Percentiles rank a stretch among this genome's conserved stretches.
Conservation (phyloP, 1,140 invertebrate species). For the Alviniconcha marisindica region DNA sequence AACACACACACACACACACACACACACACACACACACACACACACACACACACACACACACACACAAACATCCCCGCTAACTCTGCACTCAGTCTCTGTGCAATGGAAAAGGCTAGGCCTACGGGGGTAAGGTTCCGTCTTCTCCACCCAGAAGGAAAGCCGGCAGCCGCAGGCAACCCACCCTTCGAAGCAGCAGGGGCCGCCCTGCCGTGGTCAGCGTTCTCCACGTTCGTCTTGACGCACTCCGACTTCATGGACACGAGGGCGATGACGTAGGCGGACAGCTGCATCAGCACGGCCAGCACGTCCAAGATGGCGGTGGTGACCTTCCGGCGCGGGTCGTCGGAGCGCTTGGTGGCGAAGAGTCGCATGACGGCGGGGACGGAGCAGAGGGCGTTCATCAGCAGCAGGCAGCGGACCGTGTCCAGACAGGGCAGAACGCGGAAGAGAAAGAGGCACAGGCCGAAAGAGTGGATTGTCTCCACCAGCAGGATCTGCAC, state of each 20-base stretch:
- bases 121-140: too few relatives aligned
- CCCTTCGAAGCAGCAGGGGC: neutral
- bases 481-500: conserved; percentile 83
- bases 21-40: neutral
- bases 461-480: conserved; percentile 89
- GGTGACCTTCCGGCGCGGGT: conserved; percentile 46
- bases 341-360: conserved; percentile 54
- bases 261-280: conserved; percentile 52
- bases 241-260: conserved; percentile 55
- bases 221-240: conserved; percentile 17
- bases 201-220: neutral
- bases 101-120: too few relatives aligned
- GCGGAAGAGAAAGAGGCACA: conserved; percentile 89
- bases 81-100: too few relatives aligned
- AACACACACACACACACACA: neutral
- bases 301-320: conserved; percentile 55
- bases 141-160: too few relatives aligned
- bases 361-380: conserved; percentile 81
- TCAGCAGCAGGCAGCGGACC: conserved; percentile 94
- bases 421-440: conserved; percentile 94
- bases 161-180: too few relatives aligned
- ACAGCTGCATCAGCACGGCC: conserved; percentile 56
- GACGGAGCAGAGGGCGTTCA: conserved; percentile 94
- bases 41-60: neutral
- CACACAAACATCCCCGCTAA: neutral